Percentiles rank a stretch among this genome's conserved stretches.
These are phyloP conservation scores for Melanotaenia nigrans DNA, from an alignment of 2,797 vertebrate species.

Conservation along the genomic window DNA sequence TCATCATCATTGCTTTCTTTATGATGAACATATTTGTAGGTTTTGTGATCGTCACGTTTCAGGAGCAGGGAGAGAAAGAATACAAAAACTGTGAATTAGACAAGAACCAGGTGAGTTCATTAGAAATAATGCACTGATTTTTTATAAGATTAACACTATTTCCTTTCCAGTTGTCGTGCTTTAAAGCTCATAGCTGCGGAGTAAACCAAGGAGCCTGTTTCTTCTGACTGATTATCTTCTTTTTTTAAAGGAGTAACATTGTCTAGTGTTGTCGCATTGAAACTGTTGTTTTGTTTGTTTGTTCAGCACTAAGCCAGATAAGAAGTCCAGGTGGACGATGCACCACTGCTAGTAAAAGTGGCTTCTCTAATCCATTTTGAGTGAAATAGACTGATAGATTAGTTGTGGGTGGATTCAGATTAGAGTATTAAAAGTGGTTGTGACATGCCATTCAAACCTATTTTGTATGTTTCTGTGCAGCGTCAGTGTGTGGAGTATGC, in stretches of 20 bases:
- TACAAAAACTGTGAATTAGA: constrained; percentile 99
- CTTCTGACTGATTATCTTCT: too few species aligned
- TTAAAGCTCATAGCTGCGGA: too few species aligned
- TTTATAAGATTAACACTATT: too few species aligned
- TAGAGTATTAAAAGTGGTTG: not conserved
- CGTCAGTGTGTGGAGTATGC: constrained; percentile 99
- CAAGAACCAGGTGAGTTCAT: constrained; percentile 95
- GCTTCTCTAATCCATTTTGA: not conserved
- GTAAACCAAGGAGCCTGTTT: too few species aligned
- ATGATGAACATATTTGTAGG: constrained; percentile 99
- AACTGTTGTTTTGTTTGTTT: not conserved
- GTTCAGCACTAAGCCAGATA: not conserved
- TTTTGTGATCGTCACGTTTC: constrained; percentile 99
- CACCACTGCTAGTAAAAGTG: not conserved
- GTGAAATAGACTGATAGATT: not conserved
- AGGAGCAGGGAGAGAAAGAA: constrained; percentile 99
- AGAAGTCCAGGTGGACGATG: not conserved
- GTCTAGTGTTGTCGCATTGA: too few species aligned
- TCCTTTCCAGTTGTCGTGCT: too few species aligned
- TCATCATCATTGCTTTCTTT: constrained; percentile 99
- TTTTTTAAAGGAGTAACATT: too few species aligned
- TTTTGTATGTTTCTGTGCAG: constrained; percentile 75
- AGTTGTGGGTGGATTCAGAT: not conserved
- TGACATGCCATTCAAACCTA: not conserved
- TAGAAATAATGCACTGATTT: not conserved